Evolutionary conservation across 2,888 invertebrate species (phyloP).

Genomic region (Clitarchus hookeri): DNA sequence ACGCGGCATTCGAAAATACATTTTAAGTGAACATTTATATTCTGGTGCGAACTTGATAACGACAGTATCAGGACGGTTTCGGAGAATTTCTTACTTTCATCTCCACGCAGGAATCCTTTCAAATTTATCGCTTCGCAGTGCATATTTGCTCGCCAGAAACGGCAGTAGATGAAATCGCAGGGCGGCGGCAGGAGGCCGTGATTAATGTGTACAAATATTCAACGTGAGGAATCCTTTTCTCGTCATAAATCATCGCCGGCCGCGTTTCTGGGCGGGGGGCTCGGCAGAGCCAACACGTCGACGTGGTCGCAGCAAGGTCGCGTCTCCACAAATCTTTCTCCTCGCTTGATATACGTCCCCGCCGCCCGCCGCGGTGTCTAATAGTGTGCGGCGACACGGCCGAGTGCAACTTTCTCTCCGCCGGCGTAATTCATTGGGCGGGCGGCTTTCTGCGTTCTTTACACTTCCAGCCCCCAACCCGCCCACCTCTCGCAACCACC

Average conservation of each 20-base stretch:
- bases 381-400: neutral
- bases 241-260: neutral
- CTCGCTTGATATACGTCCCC: neutral
- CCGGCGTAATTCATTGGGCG: neutral
- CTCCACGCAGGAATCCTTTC: neutral
- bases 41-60: neutral
- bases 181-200: neutral
- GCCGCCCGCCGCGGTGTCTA: neutral
- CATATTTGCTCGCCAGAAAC: neutral
- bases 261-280: neutral
- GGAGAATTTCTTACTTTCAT: neutral
- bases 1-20: too few species aligned
- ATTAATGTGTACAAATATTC: slow-evolving; percentile 2
- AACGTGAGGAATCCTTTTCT: neutral
- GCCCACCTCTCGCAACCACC: neutral
- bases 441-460: neutral
- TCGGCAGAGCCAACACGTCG: neutral
- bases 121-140: neutral
- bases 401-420: neutral
- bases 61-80: neutral
- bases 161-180: neutral
- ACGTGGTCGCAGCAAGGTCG: neutral
- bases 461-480: neutral
- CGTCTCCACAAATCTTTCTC: neutral
- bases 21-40: neutral